phyloP scores from a whole-genome alignment of 2,888 invertebrate genomes.

The Dasypolia templi region DNA sequence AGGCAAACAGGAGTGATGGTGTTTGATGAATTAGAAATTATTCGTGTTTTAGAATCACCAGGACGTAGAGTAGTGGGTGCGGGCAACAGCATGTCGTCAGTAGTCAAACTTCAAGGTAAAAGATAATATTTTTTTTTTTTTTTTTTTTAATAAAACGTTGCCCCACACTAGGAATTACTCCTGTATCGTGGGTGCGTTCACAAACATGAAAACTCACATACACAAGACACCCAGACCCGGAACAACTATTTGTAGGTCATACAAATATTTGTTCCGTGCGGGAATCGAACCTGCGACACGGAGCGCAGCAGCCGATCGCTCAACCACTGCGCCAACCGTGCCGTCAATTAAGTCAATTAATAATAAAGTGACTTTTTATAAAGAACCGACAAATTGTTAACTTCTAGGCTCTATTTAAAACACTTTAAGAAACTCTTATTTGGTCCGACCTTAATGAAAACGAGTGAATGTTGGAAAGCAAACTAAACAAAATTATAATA shows the following conservation, averaged over 20 bases:
- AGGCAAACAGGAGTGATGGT: not conserved
- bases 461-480: conserved; percentile 40
- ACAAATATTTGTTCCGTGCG: no score
- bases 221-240: no score
- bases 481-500: conserved; percentile 36
- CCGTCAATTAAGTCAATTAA: no score
- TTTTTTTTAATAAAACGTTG: no score
- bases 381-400: conserved; percentile 40
- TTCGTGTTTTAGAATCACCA: not conserved
- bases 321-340: no score
- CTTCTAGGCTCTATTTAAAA: conserved; percentile 36
- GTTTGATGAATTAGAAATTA: conserved; percentile 11
- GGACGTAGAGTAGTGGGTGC: not conserved
- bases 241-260: no score
- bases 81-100: not conserved
- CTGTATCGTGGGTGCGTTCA: no score
- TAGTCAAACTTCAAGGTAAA: not conserved
- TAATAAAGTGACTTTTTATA: conserved; percentile 23
- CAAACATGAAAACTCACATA: no score
- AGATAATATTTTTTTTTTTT: no score
- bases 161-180: no score
- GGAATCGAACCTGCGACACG: no score
- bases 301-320: no score
- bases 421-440: conserved; percentile 42
- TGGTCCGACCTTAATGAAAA: conserved; percentile 43